Conservation (phyloP, 2,797 vertebrate genomes). For the Brachyrhaphis roseni region DNA sequence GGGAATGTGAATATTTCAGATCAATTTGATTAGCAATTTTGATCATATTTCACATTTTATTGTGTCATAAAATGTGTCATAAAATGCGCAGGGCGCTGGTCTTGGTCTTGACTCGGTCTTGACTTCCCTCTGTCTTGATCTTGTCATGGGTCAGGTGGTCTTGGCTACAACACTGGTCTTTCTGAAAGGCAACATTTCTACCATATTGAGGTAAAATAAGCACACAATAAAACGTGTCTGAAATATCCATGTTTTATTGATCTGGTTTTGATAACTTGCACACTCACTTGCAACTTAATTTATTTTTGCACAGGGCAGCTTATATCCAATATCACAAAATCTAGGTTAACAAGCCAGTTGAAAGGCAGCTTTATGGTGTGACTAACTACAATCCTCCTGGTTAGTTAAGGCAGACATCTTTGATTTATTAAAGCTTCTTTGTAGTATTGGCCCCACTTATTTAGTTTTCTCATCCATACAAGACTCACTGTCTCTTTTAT, state of each 20-base stretch:
- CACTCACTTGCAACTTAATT: not conserved
- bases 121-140: too few species aligned
- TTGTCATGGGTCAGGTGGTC: too few species aligned
- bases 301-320: not conserved
- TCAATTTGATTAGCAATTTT: too few species aligned
- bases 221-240: not conserved
- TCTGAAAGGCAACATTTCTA: not conserved
- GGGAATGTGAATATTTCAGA: too few species aligned
- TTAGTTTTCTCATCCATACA: not conserved
- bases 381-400: not conserved
- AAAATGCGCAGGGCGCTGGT: too few species aligned
- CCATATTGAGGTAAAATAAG: not conserved
- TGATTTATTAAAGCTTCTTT: not conserved
- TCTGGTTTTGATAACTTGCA: not conserved
- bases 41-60: too few species aligned
- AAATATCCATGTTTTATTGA: not conserved
- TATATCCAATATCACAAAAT: not conserved
- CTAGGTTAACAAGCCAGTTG: not conserved
- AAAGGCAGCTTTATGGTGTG: not conserved
- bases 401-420: not conserved
- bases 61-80: too few species aligned
- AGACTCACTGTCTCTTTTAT: constrained; percentile 7
- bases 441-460: not conserved
- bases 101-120: too few species aligned
- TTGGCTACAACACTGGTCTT: not conserved